Base-by-base conservation (phyloP, 2,888 invertebrate genomes). In the Cephus rjabovi region DNA sequence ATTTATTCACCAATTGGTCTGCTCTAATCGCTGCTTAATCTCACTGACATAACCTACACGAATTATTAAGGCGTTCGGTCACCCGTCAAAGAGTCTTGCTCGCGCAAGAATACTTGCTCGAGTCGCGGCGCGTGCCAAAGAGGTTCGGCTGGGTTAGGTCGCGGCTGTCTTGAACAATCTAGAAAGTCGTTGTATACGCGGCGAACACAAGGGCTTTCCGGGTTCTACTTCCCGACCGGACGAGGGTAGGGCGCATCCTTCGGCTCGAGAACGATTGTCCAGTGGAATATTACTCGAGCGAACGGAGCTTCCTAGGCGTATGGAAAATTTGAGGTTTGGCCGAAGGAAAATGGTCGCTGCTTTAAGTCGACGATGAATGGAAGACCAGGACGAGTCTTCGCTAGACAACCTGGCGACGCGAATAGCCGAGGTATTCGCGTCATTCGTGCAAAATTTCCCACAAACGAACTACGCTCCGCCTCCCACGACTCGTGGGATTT, bases 401-500 rank as follows among this genome's bases (percentile, higher is more conserved):
- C 83, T 81, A 87, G 87, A 87, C 87, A 85, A 80, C 79, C 80
- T 77, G 87, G 87, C 87, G 87, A 83, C 87, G 75, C 79, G 81
- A 81, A 84, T 87, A 83, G 81, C 84, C 81, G 82, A 85, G 78
- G 69, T 77, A 80, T 77, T 80, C 81, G 77, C 81, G 71, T 71
- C 71, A 34, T 71, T 71, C 33, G 71, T 33, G 12, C 35, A 71
- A 31, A 34, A 71, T 12, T 31, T 71, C 71, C 23, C 2, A 56
- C 56, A 56, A 56, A 56, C 23, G 56, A 56, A 56, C 56, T 23
- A 56, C 9, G 56, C 56, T 71, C 71, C 71, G 31, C 33, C 71
- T 71, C 31, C 71, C 71, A 71, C 71, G 31, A 30, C 31, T 71
- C 31, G 34, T 71, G 71, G 71, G 56, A 56, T 71, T 71, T 33